These are phyloP conservation scores for Aegotheles bennettii DNA, from an alignment of 2,113 vertebrate species.

Conservation along the genomic window DNA sequence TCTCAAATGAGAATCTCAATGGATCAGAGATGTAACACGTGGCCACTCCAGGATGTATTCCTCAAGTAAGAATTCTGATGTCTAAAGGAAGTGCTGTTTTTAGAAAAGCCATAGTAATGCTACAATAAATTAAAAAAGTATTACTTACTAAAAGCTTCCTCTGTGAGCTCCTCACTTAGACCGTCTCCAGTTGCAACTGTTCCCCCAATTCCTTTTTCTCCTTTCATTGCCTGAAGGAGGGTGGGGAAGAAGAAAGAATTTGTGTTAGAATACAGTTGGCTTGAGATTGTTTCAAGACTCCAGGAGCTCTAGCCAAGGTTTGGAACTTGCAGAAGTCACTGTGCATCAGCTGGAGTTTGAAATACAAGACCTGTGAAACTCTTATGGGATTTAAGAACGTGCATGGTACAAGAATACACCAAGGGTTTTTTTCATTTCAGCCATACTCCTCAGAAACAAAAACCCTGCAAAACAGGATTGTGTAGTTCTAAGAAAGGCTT, in stretches of 20 bases:
- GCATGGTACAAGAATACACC: not conserved
- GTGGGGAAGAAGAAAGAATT: not conserved
- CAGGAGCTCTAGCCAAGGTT: not conserved
- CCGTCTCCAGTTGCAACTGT: slow-evolving; percentile 82
- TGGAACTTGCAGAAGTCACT: not conserved
- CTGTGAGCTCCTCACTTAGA: slow-evolving; percentile 91
- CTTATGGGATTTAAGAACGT: not conserved
- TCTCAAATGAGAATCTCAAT: not conserved
- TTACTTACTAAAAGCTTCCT: slow-evolving; percentile 94
- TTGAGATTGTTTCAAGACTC: not conserved
- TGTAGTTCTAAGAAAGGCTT: not conserved
- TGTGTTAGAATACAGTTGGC: not conserved
- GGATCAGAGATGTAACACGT: not conserved
- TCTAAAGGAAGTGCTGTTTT: not conserved
- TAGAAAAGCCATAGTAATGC: not conserved
- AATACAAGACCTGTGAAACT: not conserved
- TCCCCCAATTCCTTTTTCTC: slow-evolving; percentile 92
- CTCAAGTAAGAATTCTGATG: not conserved
- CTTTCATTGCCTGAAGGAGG: slow-evolving; percentile 89
- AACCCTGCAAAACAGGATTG: not conserved
- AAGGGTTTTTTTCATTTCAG: not conserved
- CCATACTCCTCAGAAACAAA: not conserved
- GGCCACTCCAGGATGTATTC: not conserved
- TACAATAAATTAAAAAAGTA: not conserved
- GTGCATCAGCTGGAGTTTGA: not conserved